Evolutionary conservation across 92 coral and sea anemone species (phyloP).

Genomic region (Umimayanthus chanpuru): DNA sequence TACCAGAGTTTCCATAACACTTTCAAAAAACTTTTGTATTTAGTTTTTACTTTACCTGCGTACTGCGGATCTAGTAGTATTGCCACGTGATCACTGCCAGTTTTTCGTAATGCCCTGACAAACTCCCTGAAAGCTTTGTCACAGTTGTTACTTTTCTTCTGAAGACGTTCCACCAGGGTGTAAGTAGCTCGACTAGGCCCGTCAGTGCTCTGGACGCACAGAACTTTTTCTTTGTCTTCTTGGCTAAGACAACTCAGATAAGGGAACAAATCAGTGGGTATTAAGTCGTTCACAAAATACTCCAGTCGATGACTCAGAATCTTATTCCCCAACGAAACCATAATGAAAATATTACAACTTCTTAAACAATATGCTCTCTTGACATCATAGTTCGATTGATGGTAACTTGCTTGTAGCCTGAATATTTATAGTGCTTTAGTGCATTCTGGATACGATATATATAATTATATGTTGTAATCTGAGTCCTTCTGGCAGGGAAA

Average conservation of each 20-base stretch:
- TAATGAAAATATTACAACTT: slow-evolving; percentile 3
- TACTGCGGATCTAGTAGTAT: slow-evolving; percentile 72
- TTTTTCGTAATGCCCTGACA: slow-evolving; percentile 71
- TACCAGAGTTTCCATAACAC: not conserved
- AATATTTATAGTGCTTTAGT: not conserved
- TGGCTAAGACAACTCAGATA: slow-evolving; percentile 48
- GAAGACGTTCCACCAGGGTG: slow-evolving; percentile 64
- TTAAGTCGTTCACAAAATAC: slow-evolving; percentile 64
- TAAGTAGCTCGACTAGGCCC: slow-evolving; percentile 67
- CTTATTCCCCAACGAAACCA: slow-evolving; percentile 53
- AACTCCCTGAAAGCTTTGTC: slow-evolving; percentile 61
- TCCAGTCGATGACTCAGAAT: slow-evolving; percentile 51
- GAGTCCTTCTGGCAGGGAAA: not conserved
- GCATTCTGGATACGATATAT: not conserved
- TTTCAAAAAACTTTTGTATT: not conserved
- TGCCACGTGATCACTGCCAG: slow-evolving; percentile 75
- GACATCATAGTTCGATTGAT: not conserved
- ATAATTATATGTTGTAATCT: too few species aligned
- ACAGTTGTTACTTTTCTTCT: slow-evolving; percentile 40
- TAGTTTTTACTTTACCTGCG: not conserved
- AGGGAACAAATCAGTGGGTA: slow-evolving; percentile 60
- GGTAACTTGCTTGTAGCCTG: not conserved
- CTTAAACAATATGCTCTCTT: too few species aligned
- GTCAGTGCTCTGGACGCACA: slow-evolving; percentile 31
- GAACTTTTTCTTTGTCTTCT: slow-evolving; percentile 63